A percentile compares a stretch with the other conserved stretches of the same genome.
Evolutionary conservation across 1,140 invertebrate genomes (phyloP).

Genomic region (Adelges cooleyi): DNA sequence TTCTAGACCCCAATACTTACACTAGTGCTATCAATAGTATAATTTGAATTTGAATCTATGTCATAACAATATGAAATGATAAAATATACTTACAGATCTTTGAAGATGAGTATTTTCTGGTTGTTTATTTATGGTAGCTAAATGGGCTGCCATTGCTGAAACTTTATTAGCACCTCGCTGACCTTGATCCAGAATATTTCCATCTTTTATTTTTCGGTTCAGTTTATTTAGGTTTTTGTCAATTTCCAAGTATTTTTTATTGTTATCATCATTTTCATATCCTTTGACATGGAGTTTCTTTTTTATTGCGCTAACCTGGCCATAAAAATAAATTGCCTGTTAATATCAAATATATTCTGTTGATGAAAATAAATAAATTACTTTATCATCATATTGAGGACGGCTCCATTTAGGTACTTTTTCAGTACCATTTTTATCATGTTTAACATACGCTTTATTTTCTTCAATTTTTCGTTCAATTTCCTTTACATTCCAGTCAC

Average conservation of each 20-base stretch:
- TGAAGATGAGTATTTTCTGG: conserved; percentile 35
- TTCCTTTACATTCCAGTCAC: conserved; percentile 84
- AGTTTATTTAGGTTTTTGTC: conserved; percentile 68
- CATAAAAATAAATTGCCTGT: background rate
- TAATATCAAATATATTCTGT: background rate
- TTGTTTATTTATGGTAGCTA: conserved; percentile 53
- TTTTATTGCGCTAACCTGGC: conserved; percentile 65
- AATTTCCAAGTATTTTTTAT: conserved; percentile 54
- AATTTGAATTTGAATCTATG: conserved; percentile 40
- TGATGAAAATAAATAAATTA: conserved; percentile 26
- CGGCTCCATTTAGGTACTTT: conserved; percentile 82
- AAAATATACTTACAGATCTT: conserved; percentile 6
- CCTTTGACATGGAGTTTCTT: conserved; percentile 39
- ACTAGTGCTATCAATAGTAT: background rate
- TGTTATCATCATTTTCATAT: conserved; percentile 39
- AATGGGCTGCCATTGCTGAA: conserved; percentile 71
- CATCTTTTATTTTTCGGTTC: conserved; percentile 69
- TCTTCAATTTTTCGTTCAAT: conserved; percentile 83
- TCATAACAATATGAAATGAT: too few relatives aligned
- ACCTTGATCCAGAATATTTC: conserved; percentile 53
- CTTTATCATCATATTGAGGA: conserved; percentile 52
- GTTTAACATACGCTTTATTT: conserved; percentile 57
- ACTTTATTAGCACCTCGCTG: conserved; percentile 68
- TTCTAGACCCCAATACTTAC: too few relatives aligned
- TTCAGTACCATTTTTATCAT: conserved; percentile 53